A percentile compares a stretch with the other conserved stretches of the same genome.
These are phyloP conservation scores for Sitophilus oryzae DNA, from an alignment of 1,140 invertebrate species.

Conservation along the genomic window DNA sequence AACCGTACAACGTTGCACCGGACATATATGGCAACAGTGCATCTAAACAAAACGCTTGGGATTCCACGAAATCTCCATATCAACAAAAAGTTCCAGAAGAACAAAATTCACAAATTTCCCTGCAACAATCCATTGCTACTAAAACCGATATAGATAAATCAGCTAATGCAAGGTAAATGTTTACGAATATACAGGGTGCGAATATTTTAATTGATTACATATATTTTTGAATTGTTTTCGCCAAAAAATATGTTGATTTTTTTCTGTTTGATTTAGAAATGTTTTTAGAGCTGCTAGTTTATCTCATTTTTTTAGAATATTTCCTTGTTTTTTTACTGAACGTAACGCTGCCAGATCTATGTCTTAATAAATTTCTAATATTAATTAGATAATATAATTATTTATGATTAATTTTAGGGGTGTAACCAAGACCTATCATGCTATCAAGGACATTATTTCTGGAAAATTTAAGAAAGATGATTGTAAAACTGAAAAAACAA, in stretches of 20 bases:
- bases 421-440: constrained; percentile 72
- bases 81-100: constrained; percentile 11
- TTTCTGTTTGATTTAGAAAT: too few relatives aligned
- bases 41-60: constrained; percentile 32
- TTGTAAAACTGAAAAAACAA: constrained; percentile 50
- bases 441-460: constrained; percentile 79
- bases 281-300: too few relatives aligned
- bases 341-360: too few relatives aligned
- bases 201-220: too few relatives aligned
- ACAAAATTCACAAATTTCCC: constrained; percentile 18
- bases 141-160: neutral
- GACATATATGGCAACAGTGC: constrained; percentile 35
- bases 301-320: too few relatives aligned
- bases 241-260: too few relatives aligned
- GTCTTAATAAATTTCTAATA: too few relatives aligned
- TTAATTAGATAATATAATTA: too few relatives aligned
- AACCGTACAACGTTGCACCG: constrained; percentile 34
- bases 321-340: too few relatives aligned
- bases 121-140: constrained; percentile 17
- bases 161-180: neutral
- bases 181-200: too few relatives aligned
- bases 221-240: too few relatives aligned
- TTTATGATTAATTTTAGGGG: constrained; percentile 37
- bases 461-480: constrained; percentile 66
- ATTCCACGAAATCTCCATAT: constrained; percentile 22